Base-by-base conservation (phyloP, 92 coral and sea anemone genomes). In the Porites evermanni region DNA sequence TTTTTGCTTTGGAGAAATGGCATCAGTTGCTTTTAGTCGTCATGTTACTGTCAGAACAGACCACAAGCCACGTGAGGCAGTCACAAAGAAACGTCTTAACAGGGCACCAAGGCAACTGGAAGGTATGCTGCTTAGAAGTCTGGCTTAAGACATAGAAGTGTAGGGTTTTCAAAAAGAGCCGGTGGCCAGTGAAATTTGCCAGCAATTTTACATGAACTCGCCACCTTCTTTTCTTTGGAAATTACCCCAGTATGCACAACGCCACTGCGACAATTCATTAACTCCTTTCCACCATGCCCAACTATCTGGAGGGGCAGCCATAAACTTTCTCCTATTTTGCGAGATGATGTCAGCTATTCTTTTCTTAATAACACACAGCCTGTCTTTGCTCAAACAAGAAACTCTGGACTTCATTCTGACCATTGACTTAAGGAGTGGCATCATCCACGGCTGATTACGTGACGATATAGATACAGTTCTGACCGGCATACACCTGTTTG, bases 401-500 rank as follows among this genome's bases (percentile, higher is more conserved):
- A 2, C 38, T 29, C 1, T 29, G 38, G 38, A 29, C 38, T 29
- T 29, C 38, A 29, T 50, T 71, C 81, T 82, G 29, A 88, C 17
- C 26, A 82, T 64, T 29, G 87, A 88, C 77, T 77, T 88, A 32
- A 82, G 32, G 32, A 75, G 72, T 7, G 85, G 24, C 1, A 1
- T 23, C 24, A 89, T 83, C 82, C 87, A 89, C 18, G 29, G 69
- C 53, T 86, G 92, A 59, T 89, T 86, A 6, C 82, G 89, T 18
- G 79, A 85, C 29, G 89, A 85, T 63, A 87, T 80, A 64, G 67
- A 52, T 26, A 88, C 90, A 63, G 80, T 84, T 77, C 84, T 74
- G 3, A 79, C n/a, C 8, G 92, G 95, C 87, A 80, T 80, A 38
- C 90, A 87, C 70, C 77, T n/a, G n/a, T n/a, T n/a, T 80, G 65